These are phyloP conservation scores for Rhea americana DNA, from an alignment of 2,113 vertebrate species.

Conservation along the genomic window DNA sequence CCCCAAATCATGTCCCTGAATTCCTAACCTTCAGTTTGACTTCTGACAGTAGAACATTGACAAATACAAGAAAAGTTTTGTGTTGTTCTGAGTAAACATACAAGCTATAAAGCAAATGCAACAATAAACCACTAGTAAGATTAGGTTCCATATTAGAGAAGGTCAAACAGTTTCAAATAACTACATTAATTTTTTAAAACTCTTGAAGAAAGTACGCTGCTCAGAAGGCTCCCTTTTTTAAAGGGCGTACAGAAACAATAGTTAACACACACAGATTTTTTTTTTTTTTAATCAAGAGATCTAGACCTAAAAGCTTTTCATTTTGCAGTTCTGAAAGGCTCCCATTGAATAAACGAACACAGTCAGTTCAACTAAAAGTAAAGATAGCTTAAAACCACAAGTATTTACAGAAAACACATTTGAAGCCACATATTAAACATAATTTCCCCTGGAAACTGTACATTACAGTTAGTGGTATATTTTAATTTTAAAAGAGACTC, in stretches of 20 bases:
- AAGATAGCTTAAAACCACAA: constrained; percentile 48
- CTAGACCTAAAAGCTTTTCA: constrained; percentile 23
- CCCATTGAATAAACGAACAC: constrained; percentile 19
- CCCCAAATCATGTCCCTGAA: not conserved
- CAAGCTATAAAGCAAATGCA: not conserved
- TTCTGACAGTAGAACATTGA: not conserved
- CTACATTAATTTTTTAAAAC: not conserved
- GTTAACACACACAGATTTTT: not conserved
- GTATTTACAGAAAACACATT: constrained; percentile 49
- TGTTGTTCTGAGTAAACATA: fast-evolving
- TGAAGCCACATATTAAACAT: constrained; percentile 52
- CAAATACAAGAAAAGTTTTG: not conserved
- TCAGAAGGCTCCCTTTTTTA: not conserved
- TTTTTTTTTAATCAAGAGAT: not conserved
- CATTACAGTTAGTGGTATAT: constrained; percentile 54
- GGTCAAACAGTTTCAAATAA: not conserved
- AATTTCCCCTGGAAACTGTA: constrained; percentile 57
- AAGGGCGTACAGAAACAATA: not conserved
- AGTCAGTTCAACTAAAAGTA: constrained; percentile 35
- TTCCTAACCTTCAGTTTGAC: not conserved
- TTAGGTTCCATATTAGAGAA: not conserved
- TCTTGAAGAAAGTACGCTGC: not conserved
- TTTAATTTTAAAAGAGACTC: constrained; percentile 57
- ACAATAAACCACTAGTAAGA: not conserved
- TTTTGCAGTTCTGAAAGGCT: constrained; percentile 38